These are phyloP conservation scores for Anthonomus grandis DNA, from an alignment of 1,140 invertebrate genomes.

Conservation along the genomic window DNA sequence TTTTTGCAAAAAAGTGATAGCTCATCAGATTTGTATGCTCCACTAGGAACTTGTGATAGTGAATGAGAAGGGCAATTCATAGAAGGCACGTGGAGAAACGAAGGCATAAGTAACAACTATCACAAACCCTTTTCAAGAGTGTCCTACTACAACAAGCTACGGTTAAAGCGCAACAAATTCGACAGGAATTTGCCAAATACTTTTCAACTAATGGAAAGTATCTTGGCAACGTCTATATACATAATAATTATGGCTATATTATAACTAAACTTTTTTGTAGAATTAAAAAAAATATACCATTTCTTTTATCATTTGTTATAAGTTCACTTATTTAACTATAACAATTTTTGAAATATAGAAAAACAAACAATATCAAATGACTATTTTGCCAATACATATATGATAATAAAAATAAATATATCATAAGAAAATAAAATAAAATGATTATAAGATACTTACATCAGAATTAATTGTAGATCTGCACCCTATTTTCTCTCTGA, in stretches of 20 bases:
- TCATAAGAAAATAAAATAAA: neutral
- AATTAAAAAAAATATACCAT: neutral
- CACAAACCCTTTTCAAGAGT: too few relatives aligned
- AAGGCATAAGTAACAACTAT: too few relatives aligned
- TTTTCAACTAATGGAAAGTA: conserved; percentile 6
- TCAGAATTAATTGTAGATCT: neutral
- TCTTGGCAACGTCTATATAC: conserved; percentile 10
- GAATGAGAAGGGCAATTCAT: neutral
- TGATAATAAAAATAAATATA: neutral
- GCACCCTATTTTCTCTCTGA: too few relatives aligned
- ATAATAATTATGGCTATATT: neutral
- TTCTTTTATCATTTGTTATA: neutral
- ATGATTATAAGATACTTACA: neutral
- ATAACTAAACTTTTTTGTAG: neutral
- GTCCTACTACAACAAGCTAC: too few relatives aligned
- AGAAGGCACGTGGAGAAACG: neutral
- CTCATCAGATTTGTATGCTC: neutral
- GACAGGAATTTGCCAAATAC: conserved; percentile 8
- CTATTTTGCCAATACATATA: too few relatives aligned
- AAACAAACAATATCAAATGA: too few relatives aligned
- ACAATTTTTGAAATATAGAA: neutral
- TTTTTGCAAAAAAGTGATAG: conserved; percentile 9
- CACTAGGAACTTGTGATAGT: neutral
- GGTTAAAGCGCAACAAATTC: conserved; percentile 5
- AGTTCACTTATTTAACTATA: neutral